phyloP scores from a whole-genome alignment of 2,113 vertebrate genomes.

The Oryzias javanicus region DNA sequence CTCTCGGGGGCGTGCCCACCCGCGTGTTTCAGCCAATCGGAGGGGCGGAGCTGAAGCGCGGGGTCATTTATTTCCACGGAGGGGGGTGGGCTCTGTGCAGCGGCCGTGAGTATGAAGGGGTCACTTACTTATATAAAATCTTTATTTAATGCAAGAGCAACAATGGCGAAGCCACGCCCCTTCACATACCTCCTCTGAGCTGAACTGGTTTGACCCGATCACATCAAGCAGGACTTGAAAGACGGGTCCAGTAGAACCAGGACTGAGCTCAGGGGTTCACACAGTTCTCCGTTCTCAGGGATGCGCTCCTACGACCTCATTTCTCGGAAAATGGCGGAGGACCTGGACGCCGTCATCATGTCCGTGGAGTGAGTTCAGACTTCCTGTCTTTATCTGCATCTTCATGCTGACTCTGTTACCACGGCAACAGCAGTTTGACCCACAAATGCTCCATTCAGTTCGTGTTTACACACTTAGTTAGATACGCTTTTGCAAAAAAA shows the following conservation, averaged over 20 bases:
- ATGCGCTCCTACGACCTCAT: slow-evolving; percentile 86
- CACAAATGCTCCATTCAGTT: slow-evolving; percentile 1
- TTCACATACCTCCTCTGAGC: too few relatives aligned
- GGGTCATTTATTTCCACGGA: slow-evolving; percentile 89
- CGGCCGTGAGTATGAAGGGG: slow-evolving; percentile 79
- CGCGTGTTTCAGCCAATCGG: slow-evolving; percentile 83
- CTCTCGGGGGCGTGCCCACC: slow-evolving; percentile 84
- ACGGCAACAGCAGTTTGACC: neutral
- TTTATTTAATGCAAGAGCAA: too few relatives aligned
- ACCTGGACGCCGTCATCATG: slow-evolving; percentile 87
- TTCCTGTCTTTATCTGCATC: neutral
- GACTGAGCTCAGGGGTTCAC: too few relatives aligned
- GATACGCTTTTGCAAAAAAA: neutral
- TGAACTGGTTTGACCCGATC: too few relatives aligned
- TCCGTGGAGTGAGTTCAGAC: slow-evolving; percentile 89
- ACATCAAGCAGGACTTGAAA: too few relatives aligned
- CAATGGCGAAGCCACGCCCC: too few relatives aligned
- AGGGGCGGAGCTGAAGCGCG: slow-evolving; percentile 71
- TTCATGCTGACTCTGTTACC: neutral
- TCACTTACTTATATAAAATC: neutral
- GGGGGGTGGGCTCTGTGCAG: slow-evolving; percentile 93
- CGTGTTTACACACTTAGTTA: neutral
- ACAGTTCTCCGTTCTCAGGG: slow-evolving; percentile 63
- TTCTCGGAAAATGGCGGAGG: slow-evolving; percentile 85
- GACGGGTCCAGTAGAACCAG: too few relatives aligned